Base-by-base conservation (phyloP, 1,140 invertebrate species). In the Bilobella aurantiaca region DNA sequence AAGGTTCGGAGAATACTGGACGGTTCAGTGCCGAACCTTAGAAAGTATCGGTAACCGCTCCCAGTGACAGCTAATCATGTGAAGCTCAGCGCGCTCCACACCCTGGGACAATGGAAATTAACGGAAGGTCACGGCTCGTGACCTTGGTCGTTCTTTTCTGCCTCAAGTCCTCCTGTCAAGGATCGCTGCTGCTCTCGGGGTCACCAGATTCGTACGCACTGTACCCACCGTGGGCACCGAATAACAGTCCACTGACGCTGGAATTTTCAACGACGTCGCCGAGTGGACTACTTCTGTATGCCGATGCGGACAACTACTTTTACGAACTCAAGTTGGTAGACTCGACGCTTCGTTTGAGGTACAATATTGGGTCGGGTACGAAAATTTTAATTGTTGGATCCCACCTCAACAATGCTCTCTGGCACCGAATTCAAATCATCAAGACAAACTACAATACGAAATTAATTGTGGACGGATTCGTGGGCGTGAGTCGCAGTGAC, bases 291-390 rank as follows among this genome's bases (percentile, higher is more conserved):
- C 78, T 96, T 21, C 79, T 96, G 47, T 96, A 96, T 77, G 93
- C 91, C 1, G 93, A 96, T 76, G 91, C 91, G 14, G 90, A 88
- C 21, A 90, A 91, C 74, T 92, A 96, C 77, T 98, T 96, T 79
- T 93, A 97, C 77, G 92, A 96, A 78, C 78, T 97, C 58, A 96
- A 95, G 75, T 80, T 98, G 18, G 89, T 96, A 3, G 91, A 93
- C 75, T 91, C 93, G 25, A 86, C 86, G 0, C 79, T 96, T n/a
- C 80, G 92, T 58, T 77, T 96, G 68, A 81, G 92, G 67, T 92
- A 91, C 77, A 92, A 94, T 77, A 80, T 93, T 60, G 89, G 89
- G 8, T 86, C 89, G 30, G 88, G 90, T 1, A 88, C 90, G 5
- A 23, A 46, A 37, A 16, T 31, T 27, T 88, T 93, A 60, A 91